Evolutionary conservation across 2,888 invertebrate genomes (phyloP).

Genomic region (Microdon myrmicae): DNA sequence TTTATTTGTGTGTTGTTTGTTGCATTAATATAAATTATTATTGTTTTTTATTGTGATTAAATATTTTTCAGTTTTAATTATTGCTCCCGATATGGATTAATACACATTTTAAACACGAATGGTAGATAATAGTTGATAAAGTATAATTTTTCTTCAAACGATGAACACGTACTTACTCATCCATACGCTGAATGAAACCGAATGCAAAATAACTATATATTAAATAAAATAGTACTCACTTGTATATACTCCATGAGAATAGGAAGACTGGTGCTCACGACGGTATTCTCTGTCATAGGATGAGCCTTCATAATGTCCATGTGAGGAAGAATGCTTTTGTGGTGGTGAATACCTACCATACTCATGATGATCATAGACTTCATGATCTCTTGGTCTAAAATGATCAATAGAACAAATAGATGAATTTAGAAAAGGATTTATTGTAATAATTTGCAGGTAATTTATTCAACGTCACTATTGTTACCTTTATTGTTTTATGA

Average conservation of each 20-base stretch:
- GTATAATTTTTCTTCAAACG: slow-evolving; percentile 4
- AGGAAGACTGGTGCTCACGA: slow-evolving; percentile 64
- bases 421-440: too few relatives aligned
- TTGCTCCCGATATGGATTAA: slow-evolving; percentile 9
- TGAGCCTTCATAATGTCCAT: slow-evolving; percentile 62
- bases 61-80: slow-evolving; percentile 19
- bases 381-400: slow-evolving; percentile 63
- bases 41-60: slow-evolving; percentile 9
- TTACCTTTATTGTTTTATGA: too few relatives aligned
- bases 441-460: too few relatives aligned
- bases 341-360: slow-evolving; percentile 63
- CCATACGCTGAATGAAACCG: slow-evolving; percentile 1
- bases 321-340: slow-evolving; percentile 61
- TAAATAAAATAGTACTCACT: slow-evolving; percentile 56
- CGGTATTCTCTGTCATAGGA: slow-evolving; percentile 65
- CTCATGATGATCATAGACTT: slow-evolving; percentile 64
- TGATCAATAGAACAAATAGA: slow-evolving; percentile 1
- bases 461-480: too few relatives aligned
- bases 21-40: slow-evolving; percentile 45
- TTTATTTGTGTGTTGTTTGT: slow-evolving; percentile 28
- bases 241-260: slow-evolving; percentile 63
- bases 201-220: neutral
- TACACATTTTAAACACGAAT: slow-evolving; percentile 9
- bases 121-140: slow-evolving; percentile 1
- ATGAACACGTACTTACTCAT: slow-evolving; percentile 1